A percentile compares a stretch with the other conserved stretches of the same genome.
phyloP scores from a whole-genome alignment of 2,888 invertebrate genomes.

The Sarcophaga subvicina region DNA sequence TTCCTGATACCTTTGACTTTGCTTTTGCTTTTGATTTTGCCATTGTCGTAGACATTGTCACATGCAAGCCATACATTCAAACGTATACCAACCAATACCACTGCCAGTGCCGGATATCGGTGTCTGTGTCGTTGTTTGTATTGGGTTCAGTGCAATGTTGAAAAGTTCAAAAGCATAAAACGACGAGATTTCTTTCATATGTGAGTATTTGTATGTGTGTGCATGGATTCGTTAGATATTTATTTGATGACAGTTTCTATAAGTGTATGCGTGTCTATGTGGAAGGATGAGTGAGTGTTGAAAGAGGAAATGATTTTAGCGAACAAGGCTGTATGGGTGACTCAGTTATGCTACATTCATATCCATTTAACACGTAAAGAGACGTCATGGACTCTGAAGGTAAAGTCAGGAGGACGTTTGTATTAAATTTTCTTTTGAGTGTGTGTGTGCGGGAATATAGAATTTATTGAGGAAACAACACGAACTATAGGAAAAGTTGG shows the following conservation, averaged over 20 bases:
- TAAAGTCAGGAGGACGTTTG: too few relatives aligned
- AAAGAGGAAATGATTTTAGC: neutral
- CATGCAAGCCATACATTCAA: too few relatives aligned
- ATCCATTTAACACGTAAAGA: too few relatives aligned
- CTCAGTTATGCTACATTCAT: too few relatives aligned
- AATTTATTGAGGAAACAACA: too few relatives aligned
- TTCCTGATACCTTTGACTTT: constrained; percentile 2
- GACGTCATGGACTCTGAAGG: too few relatives aligned
- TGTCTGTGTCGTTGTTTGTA: too few relatives aligned
- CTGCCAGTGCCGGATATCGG: neutral
- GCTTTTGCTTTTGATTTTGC: neutral
- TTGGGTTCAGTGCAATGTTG: neutral
- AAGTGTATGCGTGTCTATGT: neutral
- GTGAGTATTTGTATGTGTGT: neutral
- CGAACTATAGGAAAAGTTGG: too few relatives aligned
- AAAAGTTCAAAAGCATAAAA: neutral
- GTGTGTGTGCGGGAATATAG: too few relatives aligned
- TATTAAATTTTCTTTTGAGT: too few relatives aligned
- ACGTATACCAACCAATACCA: neutral
- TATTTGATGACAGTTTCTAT: neutral
- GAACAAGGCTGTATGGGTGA: too few relatives aligned
- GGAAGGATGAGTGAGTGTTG: neutral
- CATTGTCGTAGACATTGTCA: neutral
- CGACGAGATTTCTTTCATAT: neutral
- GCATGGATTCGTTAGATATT: constrained; percentile 2